Evolutionary conservation across 2,888 invertebrate species (phyloP).

Genomic region (Imbricaverruca yamaguchii): DNA sequence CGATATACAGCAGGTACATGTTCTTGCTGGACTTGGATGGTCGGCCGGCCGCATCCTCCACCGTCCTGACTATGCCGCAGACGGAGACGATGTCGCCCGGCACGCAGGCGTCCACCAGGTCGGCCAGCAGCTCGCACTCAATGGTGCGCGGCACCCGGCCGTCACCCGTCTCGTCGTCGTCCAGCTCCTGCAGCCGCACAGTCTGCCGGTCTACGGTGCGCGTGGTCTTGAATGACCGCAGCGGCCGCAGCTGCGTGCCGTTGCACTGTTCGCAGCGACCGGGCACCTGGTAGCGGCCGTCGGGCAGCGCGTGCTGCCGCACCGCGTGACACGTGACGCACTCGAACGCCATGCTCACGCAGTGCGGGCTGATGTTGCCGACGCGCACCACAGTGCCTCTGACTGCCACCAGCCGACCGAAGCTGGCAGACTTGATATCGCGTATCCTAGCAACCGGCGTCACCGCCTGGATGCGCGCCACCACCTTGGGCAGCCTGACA

Average conservation of each 20-base stretch:
- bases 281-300: constrained; percentile 46
- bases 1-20: constrained; percentile 58
- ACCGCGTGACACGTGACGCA: constrained; percentile 59
- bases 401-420: constrained; percentile 66
- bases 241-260: constrained; percentile 40
- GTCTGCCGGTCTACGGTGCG: constrained; percentile 70
- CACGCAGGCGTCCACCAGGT: constrained; percentile 71
- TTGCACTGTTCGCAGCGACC: constrained; percentile 38
- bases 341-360: constrained; percentile 67
- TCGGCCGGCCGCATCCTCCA: constrained; percentile 49
- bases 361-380: constrained; percentile 62
- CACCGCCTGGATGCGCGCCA: background rate
- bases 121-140: constrained; percentile 75
- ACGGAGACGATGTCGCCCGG: constrained; percentile 84
- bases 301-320: constrained; percentile 59
- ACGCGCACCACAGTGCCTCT: constrained; percentile 79
- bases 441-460: constrained; percentile 30
- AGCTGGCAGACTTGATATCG: constrained; percentile 33
- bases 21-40: constrained; percentile 41
- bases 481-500: background rate
- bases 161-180: constrained; percentile 36
- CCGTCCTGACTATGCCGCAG: constrained; percentile 62
- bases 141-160: constrained; percentile 68
- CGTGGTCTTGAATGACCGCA: constrained; percentile 49
- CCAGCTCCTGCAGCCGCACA: constrained; percentile 68